Evolutionary conservation across 1,140 invertebrate species (phyloP), one percentile per base, ranked within the genome.

Genomic region (Cotesia chilonis): DNA sequence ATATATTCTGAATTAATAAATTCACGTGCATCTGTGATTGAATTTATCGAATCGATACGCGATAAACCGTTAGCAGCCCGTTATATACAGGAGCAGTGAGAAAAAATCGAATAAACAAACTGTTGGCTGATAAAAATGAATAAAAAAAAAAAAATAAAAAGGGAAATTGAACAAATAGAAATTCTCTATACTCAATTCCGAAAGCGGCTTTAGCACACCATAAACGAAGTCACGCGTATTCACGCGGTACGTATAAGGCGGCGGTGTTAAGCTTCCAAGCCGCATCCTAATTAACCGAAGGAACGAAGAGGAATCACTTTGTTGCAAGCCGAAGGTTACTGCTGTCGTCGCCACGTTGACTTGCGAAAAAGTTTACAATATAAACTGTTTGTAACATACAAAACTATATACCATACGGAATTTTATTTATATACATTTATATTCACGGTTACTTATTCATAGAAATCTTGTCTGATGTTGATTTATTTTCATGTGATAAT

Each of bases 191-290:
- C 57, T 71, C 61, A 38, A 71, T 71, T 66, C 70, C 63, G 54
- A 71, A 71, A 47, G 70, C 63, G 63, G 70, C 54, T 37, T 59
- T 59, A 36, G 36, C 17, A 55, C 47, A 28, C 70, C 70, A 71
- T 71, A 71, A 72, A 72, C 65, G 65, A 68, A 72, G 71, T 68
- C 71, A 72, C 71, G 65, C 71, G 71, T 72, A 72, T 72, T 72
- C 71, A 68, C 65, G 71, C 65, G 54, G 57, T 61, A 72, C 71
- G 65, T 72, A 72, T 72, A 72, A 68, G 71, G 71, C 55, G 57
- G 71, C 64, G 65, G 71, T 72, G 54, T 71, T 71, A 66, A 71
- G 64, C 64, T 68, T 55, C 57, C 57, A 36, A 68, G 55, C 71
- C 71, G 71, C 71, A 72, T 72, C 71, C 71, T 72, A 72, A 72